Base-by-base conservation (phyloP, 2,113 vertebrate species). In the Rousettus leschenaultii region DNA sequence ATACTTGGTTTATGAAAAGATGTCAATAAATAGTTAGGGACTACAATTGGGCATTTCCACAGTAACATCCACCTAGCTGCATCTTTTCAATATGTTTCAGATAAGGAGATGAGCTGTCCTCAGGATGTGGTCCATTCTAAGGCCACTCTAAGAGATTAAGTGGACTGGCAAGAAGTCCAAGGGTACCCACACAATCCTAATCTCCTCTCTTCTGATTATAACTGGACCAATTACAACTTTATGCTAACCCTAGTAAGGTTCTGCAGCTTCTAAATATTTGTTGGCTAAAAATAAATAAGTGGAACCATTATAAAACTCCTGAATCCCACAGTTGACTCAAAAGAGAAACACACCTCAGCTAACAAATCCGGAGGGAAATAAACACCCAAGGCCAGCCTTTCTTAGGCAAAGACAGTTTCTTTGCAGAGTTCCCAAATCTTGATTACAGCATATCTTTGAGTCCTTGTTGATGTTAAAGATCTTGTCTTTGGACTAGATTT, bases 221-320 rank as follows among this genome's bases (percentile, higher is more conserved):
- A 86, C 16, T 51, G 6, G 7, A 24, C n/a, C 15, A 71, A 73
- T 92, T 4, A 61, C 12, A 78, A 83, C 5, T 91, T 90, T 28
- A 35, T 71, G 22, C 35, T 78, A 53, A 68, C 43, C 9, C 30
- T 57, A 63, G 11, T n/a, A 80, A 78, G 65, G 38, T 11, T 79
- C 51, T 92, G 21, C 10, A 86, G 7, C 43, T 12, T 95, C 55
- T 92, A 57, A 85, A 40, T 93, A 53, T 75, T 48, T 91, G 35
- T 75, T 89, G 45, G 73, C 48, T 94, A 63, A 78, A 82, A 84
- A 57, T 89, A 30, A 95, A 45, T 90, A 93, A 65, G 65, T 89
- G 40, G 63, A 82, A 59, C 83, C 15, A 75, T 92, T 94, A 75
- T 38, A 38, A 82, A 92, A 70, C 22, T 77, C 18, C 30, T 43